phyloP scores from a whole-genome alignment of 2,888 invertebrate genomes.

The Hanleya hanleyi region DNA sequence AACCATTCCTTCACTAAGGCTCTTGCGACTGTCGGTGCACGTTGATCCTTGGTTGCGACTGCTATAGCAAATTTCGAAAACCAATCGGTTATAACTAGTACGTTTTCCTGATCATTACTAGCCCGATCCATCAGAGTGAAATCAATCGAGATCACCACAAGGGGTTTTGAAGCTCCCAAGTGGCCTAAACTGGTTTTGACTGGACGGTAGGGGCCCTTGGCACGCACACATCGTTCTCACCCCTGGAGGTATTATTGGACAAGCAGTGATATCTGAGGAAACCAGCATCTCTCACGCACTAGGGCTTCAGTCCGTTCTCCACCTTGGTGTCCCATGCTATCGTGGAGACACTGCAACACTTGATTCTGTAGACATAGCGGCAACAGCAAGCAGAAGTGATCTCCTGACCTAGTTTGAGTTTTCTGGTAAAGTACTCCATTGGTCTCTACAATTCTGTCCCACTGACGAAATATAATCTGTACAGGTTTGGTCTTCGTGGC shows the following conservation, averaged over 20 bases:
- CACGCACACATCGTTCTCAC: slow-evolving; percentile 6
- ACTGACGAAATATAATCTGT: slow-evolving; percentile 5
- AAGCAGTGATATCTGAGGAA: neutral
- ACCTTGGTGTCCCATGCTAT: slow-evolving; percentile 7
- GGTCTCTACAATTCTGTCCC: neutral
- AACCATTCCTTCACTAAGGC: too few relatives aligned
- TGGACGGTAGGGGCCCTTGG: neutral
- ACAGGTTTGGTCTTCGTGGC: neutral
- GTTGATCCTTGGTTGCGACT: slow-evolving; percentile 19
- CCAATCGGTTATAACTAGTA: neutral
- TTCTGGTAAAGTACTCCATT: slow-evolving; percentile 4
- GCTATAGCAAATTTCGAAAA: slow-evolving; percentile 6
- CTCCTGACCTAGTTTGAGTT: neutral
- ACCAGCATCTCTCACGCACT: neutral
- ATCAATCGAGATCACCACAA: neutral
- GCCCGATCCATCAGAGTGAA: neutral
- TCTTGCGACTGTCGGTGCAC: slow-evolving; percentile 17
- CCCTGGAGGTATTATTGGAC: neutral
- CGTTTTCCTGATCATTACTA: neutral
- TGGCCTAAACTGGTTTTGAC: neutral
- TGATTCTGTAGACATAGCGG: slow-evolving; percentile 2
- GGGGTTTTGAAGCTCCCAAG: neutral
- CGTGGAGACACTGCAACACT: neutral
- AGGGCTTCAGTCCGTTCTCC: neutral
- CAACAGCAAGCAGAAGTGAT: too few relatives aligned